Evolutionary conservation across 2,797 vertebrate genomes (phyloP).

Genomic region (Pogoniulus pusillus): DNA sequence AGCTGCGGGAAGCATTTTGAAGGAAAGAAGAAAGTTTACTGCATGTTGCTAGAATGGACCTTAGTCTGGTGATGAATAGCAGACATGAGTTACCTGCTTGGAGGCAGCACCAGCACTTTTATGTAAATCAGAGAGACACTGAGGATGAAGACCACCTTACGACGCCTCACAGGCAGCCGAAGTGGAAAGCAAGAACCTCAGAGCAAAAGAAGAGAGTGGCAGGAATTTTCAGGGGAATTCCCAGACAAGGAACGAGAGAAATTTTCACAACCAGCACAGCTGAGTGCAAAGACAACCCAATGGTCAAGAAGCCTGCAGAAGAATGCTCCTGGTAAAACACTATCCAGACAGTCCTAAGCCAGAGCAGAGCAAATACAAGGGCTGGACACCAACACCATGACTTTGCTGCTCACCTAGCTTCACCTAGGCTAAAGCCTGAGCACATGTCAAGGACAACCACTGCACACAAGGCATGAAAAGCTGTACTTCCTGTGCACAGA

Average conservation of each 20-base stretch:
- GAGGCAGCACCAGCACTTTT: neutral
- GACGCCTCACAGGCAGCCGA: neutral
- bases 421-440: neutral
- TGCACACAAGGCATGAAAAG: neutral
- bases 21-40: neutral
- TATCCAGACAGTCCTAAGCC: neutral
- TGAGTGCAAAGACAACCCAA: neutral
- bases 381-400: neutral
- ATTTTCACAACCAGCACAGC: neutral
- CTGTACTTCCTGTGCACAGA: neutral
- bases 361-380: neutral
- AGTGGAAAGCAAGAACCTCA: neutral
- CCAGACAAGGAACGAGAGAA: neutral
- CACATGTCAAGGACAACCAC: neutral
- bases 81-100: neutral
- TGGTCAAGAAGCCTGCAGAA: neutral
- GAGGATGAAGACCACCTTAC: neutral
- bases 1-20: neutral
- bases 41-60: fast-evolving
- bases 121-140: neutral
- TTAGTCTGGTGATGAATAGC: neutral
- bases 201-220: neutral
- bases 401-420: neutral
- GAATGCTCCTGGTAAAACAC: neutral
- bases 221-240: neutral